These are phyloP conservation scores for Aphyosemion australe DNA, from an alignment of 2,113 vertebrate genomes.

Conservation along the genomic window DNA sequence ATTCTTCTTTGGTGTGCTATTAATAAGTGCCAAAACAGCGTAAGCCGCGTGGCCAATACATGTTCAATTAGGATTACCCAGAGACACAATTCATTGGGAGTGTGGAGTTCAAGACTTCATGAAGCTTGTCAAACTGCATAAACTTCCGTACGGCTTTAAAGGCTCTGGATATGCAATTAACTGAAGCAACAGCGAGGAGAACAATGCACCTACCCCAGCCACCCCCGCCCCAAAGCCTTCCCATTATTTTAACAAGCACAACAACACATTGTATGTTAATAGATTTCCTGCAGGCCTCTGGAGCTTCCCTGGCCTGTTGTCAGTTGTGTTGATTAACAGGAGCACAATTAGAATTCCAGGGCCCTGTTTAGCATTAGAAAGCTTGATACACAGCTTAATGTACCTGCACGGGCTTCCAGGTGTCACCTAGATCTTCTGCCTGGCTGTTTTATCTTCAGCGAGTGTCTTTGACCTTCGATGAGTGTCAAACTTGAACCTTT, in stretches of 20 bases:
- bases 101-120: conserved; percentile 61
- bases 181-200: conserved; percentile 61
- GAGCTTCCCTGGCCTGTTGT: conserved; percentile 64
- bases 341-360: conserved; percentile 68
- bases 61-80: conserved; percentile 77
- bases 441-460: conserved; percentile 20
- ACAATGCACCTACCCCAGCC: conserved; percentile 66
- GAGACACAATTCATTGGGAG: conserved; percentile 60
- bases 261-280: conserved; percentile 74
- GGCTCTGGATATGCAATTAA: conserved; percentile 70
- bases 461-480: conserved; percentile 36
- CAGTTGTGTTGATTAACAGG: conserved; percentile 71
- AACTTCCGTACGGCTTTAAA: conserved; percentile 67
- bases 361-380: conserved; percentile 63
- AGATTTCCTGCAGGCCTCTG: conserved; percentile 67
- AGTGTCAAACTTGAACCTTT: conserved; percentile 38
- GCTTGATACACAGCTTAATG: conserved; percentile 42
- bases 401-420: conserved; percentile 29
- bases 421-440: conserved; percentile 26
- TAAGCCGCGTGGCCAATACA: conserved; percentile 67
- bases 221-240: conserved; percentile 56
- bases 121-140: conserved; percentile 65
- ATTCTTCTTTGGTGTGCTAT: conserved; percentile 60
- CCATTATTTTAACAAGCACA: conserved; percentile 80
- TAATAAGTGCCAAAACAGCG: conserved; percentile 72